Base-by-base conservation (phyloP, 1,140 invertebrate species). In the Drosophila azteca region DNA sequence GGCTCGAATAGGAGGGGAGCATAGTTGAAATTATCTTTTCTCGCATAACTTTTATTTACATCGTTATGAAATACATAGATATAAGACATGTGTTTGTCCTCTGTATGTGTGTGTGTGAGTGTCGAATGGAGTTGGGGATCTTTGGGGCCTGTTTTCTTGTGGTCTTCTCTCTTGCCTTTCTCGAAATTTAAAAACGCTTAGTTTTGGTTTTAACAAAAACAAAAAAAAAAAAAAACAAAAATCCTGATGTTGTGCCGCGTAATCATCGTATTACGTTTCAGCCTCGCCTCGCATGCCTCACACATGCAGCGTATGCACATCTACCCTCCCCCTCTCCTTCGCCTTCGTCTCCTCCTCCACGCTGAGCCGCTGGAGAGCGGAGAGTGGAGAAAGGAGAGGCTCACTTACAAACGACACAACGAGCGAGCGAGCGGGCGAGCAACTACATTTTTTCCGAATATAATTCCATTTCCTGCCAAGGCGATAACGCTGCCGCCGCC, bases 401-500 rank as follows among this genome's bases (percentile, higher is more conserved):
- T 73, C 59, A 72, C 70, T 73, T 76, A 75, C 71, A 75, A 68
- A 55, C 71, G 35, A 58, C 51, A 29, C 24, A 26, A 26, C 24
- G 24, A 61, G 62, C 29, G 31, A 31, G 9, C 35, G 35, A 39
- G 35, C 35, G 35, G 11, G 35, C 35, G 35, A 39, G 62, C 71
- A 71, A 75, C 71, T 74, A 73, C 60, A 39, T 39, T 74, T 75
- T 85, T 78, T 85, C 78, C 82, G 82, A 87, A 85, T 87, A 85
- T 87, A 85, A 85, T 85, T 85, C 79, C 82, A 85, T 85, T 85
- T 85, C 82, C 82, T 85, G 82, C 83, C 82, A 85, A 85, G 83
- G 82, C 82, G 83, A 85, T 85, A 84, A 84, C 80, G 87, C 78
- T 78, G 62, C 55, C 76, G 67, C 66, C 45, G 65, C 63, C 53